Percentiles rank a stretch among this genome's conserved stretches.
Conservation (phyloP, 2,888 invertebrate species). For the Torymus aiolomorphi region DNA sequence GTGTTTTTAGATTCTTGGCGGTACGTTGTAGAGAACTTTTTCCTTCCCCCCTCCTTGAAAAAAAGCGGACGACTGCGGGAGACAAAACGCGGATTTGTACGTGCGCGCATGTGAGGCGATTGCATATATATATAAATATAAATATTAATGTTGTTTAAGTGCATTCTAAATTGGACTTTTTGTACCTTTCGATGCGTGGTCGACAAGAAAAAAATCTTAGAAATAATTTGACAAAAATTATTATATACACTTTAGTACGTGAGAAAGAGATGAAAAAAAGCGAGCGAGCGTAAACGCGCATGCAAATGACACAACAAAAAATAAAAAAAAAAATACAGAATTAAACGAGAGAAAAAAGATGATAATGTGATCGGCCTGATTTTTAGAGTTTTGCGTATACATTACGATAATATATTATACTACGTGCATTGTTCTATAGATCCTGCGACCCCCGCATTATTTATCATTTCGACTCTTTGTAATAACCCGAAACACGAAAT, state of each 20-base stretch:
- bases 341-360: slow-evolving; percentile 1
- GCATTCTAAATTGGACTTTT: slow-evolving; percentile 49
- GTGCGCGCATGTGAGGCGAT: slow-evolving; percentile 33
- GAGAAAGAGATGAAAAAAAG: no score
- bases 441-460: slow-evolving; percentile 54
- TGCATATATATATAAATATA: neutral
- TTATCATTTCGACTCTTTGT: slow-evolving; percentile 41
- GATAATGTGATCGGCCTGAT: slow-evolving; percentile 55
- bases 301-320: slow-evolving; percentile 7
- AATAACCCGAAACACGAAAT: slow-evolving; percentile 33
- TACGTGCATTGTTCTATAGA: slow-evolving; percentile 46
- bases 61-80: slow-evolving; percentile 41
- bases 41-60: neutral
- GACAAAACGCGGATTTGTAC: slow-evolving; percentile 33
- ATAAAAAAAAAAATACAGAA: neutral
- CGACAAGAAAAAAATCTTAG: slow-evolving; percentile 2
- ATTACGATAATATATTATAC: slow-evolving; percentile 25
- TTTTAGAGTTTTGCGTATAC: slow-evolving; percentile 51
- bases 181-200: slow-evolving; percentile 37
- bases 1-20: slow-evolving; percentile 32
- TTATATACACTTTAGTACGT: no score
- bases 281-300: no score
- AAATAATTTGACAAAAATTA: no score
- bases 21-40: slow-evolving; percentile 34
- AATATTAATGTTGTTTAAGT: slow-evolving; percentile 6